Percentiles rank a stretch among this genome's conserved stretches.
These are phyloP conservation scores for Chloromyia formosa DNA, from an alignment of 2,888 invertebrate genomes.

Conservation along the genomic window DNA sequence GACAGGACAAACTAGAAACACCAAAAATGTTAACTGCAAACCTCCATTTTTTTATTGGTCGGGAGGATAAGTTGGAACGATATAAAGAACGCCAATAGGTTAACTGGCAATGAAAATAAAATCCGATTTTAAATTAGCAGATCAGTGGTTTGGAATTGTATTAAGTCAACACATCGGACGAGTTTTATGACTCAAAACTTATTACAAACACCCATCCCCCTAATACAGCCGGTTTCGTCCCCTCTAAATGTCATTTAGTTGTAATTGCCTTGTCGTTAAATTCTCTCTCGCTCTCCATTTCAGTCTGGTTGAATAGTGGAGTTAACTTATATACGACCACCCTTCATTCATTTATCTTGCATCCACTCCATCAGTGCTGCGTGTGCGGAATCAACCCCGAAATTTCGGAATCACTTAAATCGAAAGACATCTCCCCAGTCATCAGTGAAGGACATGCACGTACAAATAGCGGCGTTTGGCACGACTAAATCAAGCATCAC, in stretches of 20 bases:
- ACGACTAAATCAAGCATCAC: constrained; percentile 20
- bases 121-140: not conserved
- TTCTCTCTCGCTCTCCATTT: constrained; percentile 4
- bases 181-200: too few species aligned
- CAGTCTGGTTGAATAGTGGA: not conserved
- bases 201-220: too few species aligned
- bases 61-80: not conserved
- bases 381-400: constrained; percentile 44
- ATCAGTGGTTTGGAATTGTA: not conserved
- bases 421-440: constrained; percentile 19
- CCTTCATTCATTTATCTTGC: too few species aligned
- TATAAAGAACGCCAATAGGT: constrained; percentile 24
- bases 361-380: constrained; percentile 29
- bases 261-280: constrained; percentile 46
- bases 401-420: constrained; percentile 28
- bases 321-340: not conserved
- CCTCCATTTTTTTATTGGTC: constrained; percentile 27
- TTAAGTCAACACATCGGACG: not conserved
- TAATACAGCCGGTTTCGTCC: not conserved
- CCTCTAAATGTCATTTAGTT: constrained; percentile 13
- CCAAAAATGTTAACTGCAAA: constrained; percentile 11
- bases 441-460: constrained; percentile 25
- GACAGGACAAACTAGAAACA: constrained; percentile 3
- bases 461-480: not conserved
- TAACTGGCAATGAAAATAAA: constrained; percentile 18